Percentiles rank a stretch among this genome's conserved stretches.
These are phyloP conservation scores for Valencia hispanica DNA, from an alignment of 2,797 vertebrate genomes.

Conservation along the genomic window DNA sequence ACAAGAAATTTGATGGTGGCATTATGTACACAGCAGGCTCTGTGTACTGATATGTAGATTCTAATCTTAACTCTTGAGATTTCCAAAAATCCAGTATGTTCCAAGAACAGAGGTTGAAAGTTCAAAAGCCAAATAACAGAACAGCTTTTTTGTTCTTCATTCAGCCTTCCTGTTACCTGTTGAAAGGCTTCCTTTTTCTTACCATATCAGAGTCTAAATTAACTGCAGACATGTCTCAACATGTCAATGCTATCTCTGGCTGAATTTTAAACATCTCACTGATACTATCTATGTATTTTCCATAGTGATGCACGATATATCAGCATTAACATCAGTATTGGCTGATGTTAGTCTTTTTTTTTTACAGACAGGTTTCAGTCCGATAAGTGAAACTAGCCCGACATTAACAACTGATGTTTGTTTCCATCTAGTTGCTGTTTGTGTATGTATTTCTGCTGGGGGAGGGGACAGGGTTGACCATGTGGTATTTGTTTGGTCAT, in stretches of 20 bases:
- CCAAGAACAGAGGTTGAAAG: constrained; percentile 1
- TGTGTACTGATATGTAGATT: background rate
- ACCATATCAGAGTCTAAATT: background rate
- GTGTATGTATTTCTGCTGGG: too few relatives aligned
- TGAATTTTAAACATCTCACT: background rate
- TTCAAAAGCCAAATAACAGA: background rate
- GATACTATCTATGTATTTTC: too few relatives aligned
- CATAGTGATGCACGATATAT: too few relatives aligned
- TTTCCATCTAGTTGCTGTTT: too few relatives aligned
- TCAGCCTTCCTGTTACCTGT: background rate
- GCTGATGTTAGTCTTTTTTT: too few relatives aligned
- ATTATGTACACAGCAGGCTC: background rate
- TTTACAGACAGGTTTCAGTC: too few relatives aligned
- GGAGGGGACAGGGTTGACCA: too few relatives aligned
- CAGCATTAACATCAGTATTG: too few relatives aligned
- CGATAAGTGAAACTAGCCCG: too few relatives aligned
- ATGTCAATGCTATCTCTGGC: background rate
- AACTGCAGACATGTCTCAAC: background rate
- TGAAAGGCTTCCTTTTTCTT: background rate
- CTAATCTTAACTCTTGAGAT: background rate
- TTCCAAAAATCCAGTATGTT: background rate
- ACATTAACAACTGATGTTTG: too few relatives aligned
- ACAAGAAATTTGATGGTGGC: background rate
- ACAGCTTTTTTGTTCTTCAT: background rate
- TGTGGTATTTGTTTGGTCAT: too few relatives aligned